These are phyloP conservation scores for Pimephales promelas DNA, from an alignment of 2,113 vertebrate genomes.

Conservation along the genomic window DNA sequence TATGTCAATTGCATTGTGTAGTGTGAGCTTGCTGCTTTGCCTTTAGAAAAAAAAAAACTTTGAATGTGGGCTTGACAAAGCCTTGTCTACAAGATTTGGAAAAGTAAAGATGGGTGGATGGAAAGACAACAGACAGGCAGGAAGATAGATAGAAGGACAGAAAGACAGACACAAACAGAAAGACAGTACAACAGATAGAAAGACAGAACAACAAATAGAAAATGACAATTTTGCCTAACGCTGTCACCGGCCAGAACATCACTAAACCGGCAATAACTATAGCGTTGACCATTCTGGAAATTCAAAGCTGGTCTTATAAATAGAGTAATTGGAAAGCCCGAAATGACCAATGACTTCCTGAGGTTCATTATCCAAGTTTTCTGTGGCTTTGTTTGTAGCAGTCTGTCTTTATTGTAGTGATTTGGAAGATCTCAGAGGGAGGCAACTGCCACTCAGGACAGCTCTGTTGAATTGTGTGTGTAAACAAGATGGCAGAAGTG, in stretches of 20 bases:
- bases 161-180: background rate
- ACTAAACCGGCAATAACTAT: too few species aligned
- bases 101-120: background rate
- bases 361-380: background rate
- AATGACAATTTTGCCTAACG: too few species aligned
- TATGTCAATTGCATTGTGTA: too few species aligned
- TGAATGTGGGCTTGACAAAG: background rate
- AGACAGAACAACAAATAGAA: background rate
- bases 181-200: background rate
- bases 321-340: background rate
- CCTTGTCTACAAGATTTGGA: background rate
- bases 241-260: too few species aligned
- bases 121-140: background rate
- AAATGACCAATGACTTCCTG: background rate
- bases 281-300: too few species aligned
- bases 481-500: slow-evolving; percentile 15
- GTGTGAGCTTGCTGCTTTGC: too few species aligned
- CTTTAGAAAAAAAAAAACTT: background rate
- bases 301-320: background rate
- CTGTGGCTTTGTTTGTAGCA: background rate
- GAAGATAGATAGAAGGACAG: background rate
- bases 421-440: slow-evolving; percentile 19
- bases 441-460: background rate
- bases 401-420: slow-evolving; percentile 3
- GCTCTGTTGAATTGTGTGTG: slow-evolving; percentile 18